Percentiles rank a stretch among this genome's conserved stretches.
phyloP scores from a whole-genome alignment of 1,140 invertebrate species.

The Bemisia tabaci region DNA sequence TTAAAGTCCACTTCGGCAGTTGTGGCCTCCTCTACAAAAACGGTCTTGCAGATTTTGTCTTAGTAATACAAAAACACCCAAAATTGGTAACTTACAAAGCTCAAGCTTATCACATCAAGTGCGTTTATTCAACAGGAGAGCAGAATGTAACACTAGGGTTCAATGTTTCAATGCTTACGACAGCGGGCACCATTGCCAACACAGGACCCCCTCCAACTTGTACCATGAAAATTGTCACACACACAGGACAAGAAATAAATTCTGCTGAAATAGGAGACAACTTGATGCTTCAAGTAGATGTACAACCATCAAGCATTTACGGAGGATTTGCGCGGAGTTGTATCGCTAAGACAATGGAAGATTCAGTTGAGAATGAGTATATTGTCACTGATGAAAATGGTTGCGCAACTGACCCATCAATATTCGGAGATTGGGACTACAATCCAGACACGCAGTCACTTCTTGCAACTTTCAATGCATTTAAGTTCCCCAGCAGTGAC shows the following conservation, averaged over 20 bases:
- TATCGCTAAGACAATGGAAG: conserved; percentile 82
- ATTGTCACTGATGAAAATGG: conserved; percentile 87
- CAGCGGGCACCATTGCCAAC: conserved; percentile 86
- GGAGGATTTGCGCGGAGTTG: conserved; percentile 86
- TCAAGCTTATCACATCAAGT: conserved; percentile 88
- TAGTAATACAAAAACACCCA: conserved; percentile 90
- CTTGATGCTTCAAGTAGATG: conserved; percentile 78
- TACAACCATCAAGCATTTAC: conserved; percentile 87
- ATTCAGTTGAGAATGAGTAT: conserved; percentile 79
- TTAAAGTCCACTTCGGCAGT: conserved; percentile 81
- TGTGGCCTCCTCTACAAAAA: conserved; percentile 84
- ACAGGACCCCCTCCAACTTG: conserved; percentile 87
- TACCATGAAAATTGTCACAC: conserved; percentile 79
- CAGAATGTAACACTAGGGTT: conserved; percentile 86
- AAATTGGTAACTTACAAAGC: conserved; percentile 89
- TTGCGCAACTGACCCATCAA: conserved; percentile 79
- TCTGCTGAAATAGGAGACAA: conserved; percentile 87
- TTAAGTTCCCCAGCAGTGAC: conserved; percentile 90
- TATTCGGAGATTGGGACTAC: conserved; percentile 87
- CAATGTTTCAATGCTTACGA: conserved; percentile 89
- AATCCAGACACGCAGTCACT: conserved; percentile 68
- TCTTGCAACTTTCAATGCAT: conserved; percentile 79
- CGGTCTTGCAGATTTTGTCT: conserved; percentile 78
- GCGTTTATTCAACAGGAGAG: conserved; percentile 85
- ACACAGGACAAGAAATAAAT: conserved; percentile 72